Evolutionary conservation across 2,797 vertebrate species (phyloP).

Genomic region (Eulemur albifrons): DNA sequence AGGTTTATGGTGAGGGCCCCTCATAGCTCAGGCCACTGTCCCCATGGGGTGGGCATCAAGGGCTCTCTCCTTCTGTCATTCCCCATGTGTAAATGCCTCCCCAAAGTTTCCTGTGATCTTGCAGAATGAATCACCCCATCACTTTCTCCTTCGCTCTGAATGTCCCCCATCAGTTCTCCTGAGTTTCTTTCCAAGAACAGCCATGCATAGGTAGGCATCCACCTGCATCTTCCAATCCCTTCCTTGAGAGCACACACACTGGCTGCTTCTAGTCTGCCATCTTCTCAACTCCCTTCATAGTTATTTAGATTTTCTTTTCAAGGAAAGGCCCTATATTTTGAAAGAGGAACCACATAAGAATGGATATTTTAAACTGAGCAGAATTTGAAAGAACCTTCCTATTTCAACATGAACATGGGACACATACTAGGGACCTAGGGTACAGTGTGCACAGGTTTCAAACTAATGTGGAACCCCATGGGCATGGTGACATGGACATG

Average conservation of each 20-base stretch:
- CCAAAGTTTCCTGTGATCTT: background rate
- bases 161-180: background rate
- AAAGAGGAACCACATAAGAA: background rate
- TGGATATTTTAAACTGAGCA: background rate
- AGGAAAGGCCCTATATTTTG: background rate
- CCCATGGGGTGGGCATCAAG: background rate
- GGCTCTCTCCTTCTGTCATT: background rate
- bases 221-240: background rate
- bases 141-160: background rate
- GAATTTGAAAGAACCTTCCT: background rate
- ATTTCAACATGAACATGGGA: background rate
- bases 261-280: background rate
- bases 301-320: background rate
- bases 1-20: background rate
- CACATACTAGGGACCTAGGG: background rate
- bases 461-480: background rate
- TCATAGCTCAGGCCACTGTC: background rate
- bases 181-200: background rate
- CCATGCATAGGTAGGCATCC: background rate
- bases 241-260: background rate
- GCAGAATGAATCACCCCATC: background rate
- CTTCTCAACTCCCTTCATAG: background rate
- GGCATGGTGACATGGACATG: background rate
- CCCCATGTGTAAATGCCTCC: background rate
- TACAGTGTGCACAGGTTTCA: background rate